These are phyloP conservation scores for Hozukius guyotensis DNA, from an alignment of 2,797 vertebrate genomes.

Conservation along the genomic window DNA sequence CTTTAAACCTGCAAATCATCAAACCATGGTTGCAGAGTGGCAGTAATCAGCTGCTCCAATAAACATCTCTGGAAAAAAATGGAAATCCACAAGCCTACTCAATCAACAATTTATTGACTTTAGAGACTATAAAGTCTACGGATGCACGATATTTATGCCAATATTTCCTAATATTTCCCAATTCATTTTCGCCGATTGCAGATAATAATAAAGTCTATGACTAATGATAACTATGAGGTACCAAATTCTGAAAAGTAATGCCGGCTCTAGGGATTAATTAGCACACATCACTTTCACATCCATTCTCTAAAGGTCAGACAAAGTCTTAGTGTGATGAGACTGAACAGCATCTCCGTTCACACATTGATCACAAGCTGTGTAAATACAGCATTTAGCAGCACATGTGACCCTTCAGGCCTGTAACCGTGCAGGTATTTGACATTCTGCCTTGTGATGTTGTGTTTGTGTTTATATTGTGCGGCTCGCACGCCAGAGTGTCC, in stretches of 20 bases:
- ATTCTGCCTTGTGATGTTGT: slow-evolving; percentile 10
- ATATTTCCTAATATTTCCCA: no score
- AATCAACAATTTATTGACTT: background rate
- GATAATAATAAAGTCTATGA: background rate
- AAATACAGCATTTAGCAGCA: slow-evolving; percentile 1
- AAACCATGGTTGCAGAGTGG: background rate
- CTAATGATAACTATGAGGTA: background rate
- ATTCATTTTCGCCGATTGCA: no score
- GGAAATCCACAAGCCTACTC: background rate
- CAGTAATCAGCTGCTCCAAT: background rate
- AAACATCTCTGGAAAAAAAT: background rate
- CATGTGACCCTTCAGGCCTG: background rate
- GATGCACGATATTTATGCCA: no score
- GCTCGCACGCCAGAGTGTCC: slow-evolving; percentile 15
- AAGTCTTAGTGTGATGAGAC: background rate
- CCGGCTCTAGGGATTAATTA: background rate
- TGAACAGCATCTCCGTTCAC: background rate
- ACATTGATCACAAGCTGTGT: background rate
- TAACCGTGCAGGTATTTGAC: slow-evolving; percentile 34
- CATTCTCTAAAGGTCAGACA: background rate
- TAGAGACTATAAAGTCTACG: background rate
- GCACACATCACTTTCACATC: background rate
- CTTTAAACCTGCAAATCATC: background rate
- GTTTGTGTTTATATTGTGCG: slow-evolving; percentile 37
- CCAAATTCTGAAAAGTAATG: background rate